Evolutionary conservation across 2,797 vertebrate species (phyloP).

Genomic region (Gila robusta): DNA sequence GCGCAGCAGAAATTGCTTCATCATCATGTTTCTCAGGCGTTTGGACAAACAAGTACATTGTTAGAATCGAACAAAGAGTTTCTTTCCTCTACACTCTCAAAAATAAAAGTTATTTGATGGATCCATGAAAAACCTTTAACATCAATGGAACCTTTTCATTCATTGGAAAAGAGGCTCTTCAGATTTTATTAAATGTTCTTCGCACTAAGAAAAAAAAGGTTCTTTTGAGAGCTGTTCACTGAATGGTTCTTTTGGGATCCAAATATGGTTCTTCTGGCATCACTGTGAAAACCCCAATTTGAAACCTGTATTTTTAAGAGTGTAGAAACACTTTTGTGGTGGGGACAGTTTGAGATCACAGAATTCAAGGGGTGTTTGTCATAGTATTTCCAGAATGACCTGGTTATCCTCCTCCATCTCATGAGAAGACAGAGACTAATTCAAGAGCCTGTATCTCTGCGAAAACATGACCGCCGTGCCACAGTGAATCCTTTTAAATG

Average conservation of each 20-base stretch:
- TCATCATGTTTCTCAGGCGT: background rate
- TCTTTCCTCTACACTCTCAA: background rate
- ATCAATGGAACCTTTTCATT: background rate
- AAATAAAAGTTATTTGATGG: too few relatives aligned
- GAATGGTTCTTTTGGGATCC: background rate
- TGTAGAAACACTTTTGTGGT: background rate
- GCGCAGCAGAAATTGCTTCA: background rate
- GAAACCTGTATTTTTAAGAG: background rate
- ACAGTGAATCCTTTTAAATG: slow-evolving; percentile 3
- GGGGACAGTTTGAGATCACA: background rate
- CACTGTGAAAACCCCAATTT: background rate
- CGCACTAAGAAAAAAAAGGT: too few relatives aligned
- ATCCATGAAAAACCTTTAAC: background rate
- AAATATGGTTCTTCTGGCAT: background rate
- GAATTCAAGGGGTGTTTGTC: background rate
- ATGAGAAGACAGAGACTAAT: slow-evolving; percentile 16
- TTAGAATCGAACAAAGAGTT: background rate
- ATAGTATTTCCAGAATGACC: background rate
- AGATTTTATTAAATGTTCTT: background rate
- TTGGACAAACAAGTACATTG: slow-evolving; percentile 6
- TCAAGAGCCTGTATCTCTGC: background rate
- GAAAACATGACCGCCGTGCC: background rate
- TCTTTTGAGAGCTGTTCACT: too few relatives aligned
- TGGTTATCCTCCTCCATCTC: background rate
- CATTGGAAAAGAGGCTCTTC: background rate